Conservation (phyloP, 2,888 invertebrate species). For the Frankliniella intonsa region DNA sequence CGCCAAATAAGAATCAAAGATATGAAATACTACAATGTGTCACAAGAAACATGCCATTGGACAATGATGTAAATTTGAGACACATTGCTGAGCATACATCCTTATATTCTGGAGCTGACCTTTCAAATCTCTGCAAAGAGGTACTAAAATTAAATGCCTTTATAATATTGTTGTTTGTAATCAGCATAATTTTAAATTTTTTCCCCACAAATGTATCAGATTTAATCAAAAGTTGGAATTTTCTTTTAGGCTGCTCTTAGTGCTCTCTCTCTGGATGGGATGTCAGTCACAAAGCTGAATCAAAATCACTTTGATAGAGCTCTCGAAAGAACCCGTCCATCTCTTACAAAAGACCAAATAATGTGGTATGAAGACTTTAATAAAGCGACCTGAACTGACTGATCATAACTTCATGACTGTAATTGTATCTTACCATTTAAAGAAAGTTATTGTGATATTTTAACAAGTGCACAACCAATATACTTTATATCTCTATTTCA, state of each 20-base stretch:
- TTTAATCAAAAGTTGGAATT: conserved; percentile 16
- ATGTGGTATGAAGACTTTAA: conserved; percentile 45
- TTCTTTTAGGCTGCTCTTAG: conserved; percentile 52
- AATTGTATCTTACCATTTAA: too few relatives aligned
- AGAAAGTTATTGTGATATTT: too few relatives aligned
- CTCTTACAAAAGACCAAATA: conserved; percentile 46
- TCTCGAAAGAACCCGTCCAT: conserved; percentile 46
- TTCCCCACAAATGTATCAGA: neutral
- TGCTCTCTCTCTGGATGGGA: conserved; percentile 53
- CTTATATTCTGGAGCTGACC: conserved; percentile 55
- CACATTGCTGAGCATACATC: conserved; percentile 44
- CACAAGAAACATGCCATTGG: conserved; percentile 49
- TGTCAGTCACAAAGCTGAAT: conserved; percentile 43
- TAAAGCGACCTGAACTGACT: neutral
- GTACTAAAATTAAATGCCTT: conserved; percentile 26
- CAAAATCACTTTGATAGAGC: conserved; percentile 46
- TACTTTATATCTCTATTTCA: too few relatives aligned
- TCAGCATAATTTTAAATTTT: neutral
- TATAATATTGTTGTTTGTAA: conserved; percentile 1
- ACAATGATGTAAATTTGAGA: conserved; percentile 46
- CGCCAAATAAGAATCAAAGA: conserved; percentile 53
- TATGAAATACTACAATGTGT: conserved; percentile 49
- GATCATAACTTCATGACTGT: neutral
- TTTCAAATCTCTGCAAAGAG: conserved; percentile 53
- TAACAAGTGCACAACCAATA: too few relatives aligned